phyloP scores from a whole-genome alignment of 2,113 vertebrate species.

The Chloroceryle aenea region DNA sequence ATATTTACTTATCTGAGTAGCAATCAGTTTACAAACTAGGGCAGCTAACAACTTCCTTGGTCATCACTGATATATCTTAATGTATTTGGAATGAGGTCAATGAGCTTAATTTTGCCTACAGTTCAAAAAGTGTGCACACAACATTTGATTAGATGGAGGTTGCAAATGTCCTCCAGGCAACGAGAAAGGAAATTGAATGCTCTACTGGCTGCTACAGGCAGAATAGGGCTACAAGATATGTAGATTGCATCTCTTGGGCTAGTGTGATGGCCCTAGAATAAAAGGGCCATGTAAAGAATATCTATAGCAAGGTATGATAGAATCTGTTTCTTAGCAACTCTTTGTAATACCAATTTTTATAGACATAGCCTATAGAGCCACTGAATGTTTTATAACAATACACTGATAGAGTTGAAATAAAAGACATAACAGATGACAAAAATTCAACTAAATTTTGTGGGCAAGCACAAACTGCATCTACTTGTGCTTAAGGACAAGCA shows the following conservation, averaged over 20 bases:
- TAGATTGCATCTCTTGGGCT: background rate
- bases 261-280: rapidly evolving
- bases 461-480: background rate
- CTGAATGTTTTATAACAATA: background rate
- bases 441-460: background rate
- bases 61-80: background rate
- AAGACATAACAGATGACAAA: rapidly evolving
- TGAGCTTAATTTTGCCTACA: background rate
- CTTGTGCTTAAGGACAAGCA: background rate
- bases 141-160: background rate
- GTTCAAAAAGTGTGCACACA: background rate
- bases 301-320: background rate
- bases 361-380: background rate
- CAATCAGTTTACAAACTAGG: background rate
- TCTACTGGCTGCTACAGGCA: background rate
- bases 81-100: background rate
- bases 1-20: background rate
- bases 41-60: background rate
- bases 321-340: background rate
- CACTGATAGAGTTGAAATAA: background rate
- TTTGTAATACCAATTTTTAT: background rate
- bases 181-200: background rate
- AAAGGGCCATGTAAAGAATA: background rate
- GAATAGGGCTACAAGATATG: background rate
- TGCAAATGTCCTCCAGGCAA: background rate